Conservation (phyloP, 1,140 invertebrate species). For the Drosophila pseudoobscura region DNA sequence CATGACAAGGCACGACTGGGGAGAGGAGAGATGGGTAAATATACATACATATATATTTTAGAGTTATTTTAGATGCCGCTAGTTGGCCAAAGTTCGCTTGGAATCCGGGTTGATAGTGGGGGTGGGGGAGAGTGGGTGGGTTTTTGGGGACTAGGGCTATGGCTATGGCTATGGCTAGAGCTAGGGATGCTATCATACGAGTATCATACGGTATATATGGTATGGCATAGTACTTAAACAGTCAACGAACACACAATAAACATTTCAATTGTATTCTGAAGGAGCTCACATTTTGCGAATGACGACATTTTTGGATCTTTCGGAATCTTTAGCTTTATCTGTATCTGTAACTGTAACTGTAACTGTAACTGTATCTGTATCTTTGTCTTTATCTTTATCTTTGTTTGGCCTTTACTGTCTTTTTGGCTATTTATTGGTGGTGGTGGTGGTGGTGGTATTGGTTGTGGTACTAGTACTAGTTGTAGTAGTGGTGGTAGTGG, state of each 20-base stretch:
- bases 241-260: constrained; percentile 48
- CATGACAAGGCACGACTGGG: constrained; percentile 25
- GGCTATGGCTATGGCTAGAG: constrained; percentile 27
- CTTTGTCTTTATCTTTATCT: constrained; percentile 7
- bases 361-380: not conserved
- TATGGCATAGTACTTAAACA: no score
- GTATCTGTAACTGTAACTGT: constrained; percentile 38
- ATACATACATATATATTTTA: no score
- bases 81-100: not conserved
- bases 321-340: constrained; percentile 29
- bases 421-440: constrained; percentile 19
- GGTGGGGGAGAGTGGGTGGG: not conserved
- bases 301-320: constrained; percentile 62
- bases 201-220: constrained; percentile 17
- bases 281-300: constrained; percentile 66
- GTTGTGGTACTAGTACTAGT: constrained; percentile 31
- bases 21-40: not conserved
- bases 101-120: not conserved
- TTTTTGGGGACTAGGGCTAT: not conserved
- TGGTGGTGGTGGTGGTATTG: constrained; percentile 25
- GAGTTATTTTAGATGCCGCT: not conserved
- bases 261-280: constrained; percentile 27
- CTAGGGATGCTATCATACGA: constrained; percentile 42
- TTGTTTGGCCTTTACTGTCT: constrained; percentile 5
- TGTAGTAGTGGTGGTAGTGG: constrained; percentile 29